These are phyloP conservation scores for Geotrypetes seraphini DNA, from an alignment of 2,797 vertebrate genomes.

Conservation along the genomic window DNA sequence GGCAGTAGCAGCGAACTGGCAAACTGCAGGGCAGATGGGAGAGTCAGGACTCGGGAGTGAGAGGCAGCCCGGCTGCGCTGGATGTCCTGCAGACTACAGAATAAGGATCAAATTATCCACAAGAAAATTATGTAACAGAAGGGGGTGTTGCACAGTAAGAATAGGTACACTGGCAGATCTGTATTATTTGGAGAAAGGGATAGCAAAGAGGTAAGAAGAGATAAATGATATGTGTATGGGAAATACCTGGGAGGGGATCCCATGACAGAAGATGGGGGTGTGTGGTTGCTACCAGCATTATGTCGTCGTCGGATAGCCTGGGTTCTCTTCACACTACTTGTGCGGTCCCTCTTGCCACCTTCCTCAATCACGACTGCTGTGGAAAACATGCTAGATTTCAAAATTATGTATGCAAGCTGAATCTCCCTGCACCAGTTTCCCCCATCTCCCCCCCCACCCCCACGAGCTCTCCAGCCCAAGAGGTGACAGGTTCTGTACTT, in stretches of 20 bases:
- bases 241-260: constrained; percentile 77
- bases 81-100: constrained; percentile 71
- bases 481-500: too few species aligned
- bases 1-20: constrained; percentile 76
- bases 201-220: neutral
- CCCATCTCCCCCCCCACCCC: too few species aligned
- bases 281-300: constrained; percentile 84
- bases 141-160: rapidly evolving
- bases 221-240: too few species aligned
- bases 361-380: constrained; percentile 58
- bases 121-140: neutral
- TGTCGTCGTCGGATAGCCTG: constrained; percentile 82
- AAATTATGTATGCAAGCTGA: too few species aligned
- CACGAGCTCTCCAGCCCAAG: too few species aligned
- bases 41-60: constrained; percentile 70
- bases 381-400: constrained; percentile 16
- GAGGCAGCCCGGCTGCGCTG: constrained; percentile 72
- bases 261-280: constrained; percentile 80
- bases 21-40: constrained; percentile 81
- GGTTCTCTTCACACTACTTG: constrained; percentile 71
- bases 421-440: too few species aligned
- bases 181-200: too few species aligned
- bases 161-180: neutral
- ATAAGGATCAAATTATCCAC: rapidly evolving
- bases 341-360: constrained; percentile 55